Conservation (phyloP, 2,888 invertebrate species). For the Podabrus alpinus region DNA sequence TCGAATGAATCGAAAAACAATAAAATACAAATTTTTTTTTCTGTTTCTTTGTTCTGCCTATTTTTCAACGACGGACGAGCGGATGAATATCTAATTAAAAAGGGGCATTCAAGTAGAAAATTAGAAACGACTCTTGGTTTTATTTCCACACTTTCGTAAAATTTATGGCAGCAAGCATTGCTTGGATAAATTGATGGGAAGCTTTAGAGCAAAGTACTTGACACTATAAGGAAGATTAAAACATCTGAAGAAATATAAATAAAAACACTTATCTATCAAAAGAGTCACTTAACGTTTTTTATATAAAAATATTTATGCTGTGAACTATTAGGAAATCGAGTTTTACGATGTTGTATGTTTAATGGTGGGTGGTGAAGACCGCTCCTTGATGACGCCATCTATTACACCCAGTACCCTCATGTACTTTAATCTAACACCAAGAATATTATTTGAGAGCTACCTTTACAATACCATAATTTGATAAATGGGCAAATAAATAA, state of each 20-base stretch:
- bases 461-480: not conserved
- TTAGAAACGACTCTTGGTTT: not conserved
- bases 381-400: conserved; percentile 21
- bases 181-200: not conserved
- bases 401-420: conserved; percentile 18
- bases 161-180: not conserved
- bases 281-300: not conserved
- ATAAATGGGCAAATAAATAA: not conserved
- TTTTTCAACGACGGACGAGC: not conserved
- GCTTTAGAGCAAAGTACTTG: not conserved
- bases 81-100: not conserved
- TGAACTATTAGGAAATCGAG: conserved; percentile 1
- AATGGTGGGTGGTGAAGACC: conserved; percentile 17
- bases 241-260: not conserved
- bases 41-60: not conserved
- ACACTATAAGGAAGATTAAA: not conserved
- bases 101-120: not conserved
- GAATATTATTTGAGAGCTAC: not conserved
- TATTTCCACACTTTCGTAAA: not conserved
- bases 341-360: not conserved
- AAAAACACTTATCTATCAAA: not conserved
- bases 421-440: not conserved
- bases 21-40: too few species aligned
- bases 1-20: too few species aligned
- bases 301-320: not conserved